These are phyloP conservation scores for Bombus difficillimus DNA, from an alignment of 1,140 invertebrate species.

Conservation along the genomic window DNA sequence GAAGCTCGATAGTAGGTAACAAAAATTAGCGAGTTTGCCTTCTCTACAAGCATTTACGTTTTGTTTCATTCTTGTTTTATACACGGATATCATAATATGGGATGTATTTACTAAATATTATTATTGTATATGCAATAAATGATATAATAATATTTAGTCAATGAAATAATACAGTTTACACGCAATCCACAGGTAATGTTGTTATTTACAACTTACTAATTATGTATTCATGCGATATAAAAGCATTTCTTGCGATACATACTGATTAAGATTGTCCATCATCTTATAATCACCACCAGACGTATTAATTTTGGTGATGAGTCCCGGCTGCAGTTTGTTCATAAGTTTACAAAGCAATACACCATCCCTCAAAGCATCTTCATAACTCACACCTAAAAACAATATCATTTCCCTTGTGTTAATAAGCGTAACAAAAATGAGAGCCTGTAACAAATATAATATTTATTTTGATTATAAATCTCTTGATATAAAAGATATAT, in stretches of 20 bases:
- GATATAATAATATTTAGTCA: neutral
- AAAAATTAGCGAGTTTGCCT: neutral
- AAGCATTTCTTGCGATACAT: conserved; percentile 77
- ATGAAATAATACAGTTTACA: too few species aligned
- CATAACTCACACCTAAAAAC: conserved; percentile 85
- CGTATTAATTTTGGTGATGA: conserved; percentile 93
- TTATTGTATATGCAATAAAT: neutral
- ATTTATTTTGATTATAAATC: neutral
- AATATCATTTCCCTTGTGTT: neutral
- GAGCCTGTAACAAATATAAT: too few species aligned
- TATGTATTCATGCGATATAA: neutral
- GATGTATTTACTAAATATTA: neutral
- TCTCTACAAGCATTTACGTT: neutral
- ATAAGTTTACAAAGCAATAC: conserved; percentile 92
- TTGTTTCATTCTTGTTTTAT: neutral
- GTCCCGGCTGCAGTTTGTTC: conserved; percentile 92
- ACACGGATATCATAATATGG: neutral
- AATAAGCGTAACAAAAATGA: neutral
- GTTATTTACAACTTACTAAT: neutral
- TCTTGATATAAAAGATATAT: neutral
- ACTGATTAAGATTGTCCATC: conserved; percentile 97
- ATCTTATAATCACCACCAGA: conserved; percentile 95
- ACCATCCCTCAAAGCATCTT: conserved; percentile 92
- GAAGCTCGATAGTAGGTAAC: conserved; percentile 4
- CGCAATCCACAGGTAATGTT: neutral